Percentiles rank a stretch among this genome's conserved stretches.
These are phyloP conservation scores for Dunckerocampus dactyliophorus DNA, from an alignment of 2,113 vertebrate genomes.

Conservation along the genomic window DNA sequence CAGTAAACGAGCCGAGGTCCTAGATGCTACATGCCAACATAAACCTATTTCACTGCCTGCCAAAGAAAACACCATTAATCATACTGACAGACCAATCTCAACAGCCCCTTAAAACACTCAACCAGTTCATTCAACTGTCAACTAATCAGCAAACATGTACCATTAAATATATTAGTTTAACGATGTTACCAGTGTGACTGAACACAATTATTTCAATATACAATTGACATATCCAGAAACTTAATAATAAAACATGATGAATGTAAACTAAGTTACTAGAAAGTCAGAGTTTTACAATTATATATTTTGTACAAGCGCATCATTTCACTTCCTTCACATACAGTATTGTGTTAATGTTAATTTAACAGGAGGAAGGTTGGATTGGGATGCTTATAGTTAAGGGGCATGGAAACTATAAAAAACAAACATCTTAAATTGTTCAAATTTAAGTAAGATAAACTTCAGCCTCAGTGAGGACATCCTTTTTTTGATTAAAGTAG, in stretches of 20 bases:
- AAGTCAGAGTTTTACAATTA: not conserved
- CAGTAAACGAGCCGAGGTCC: slow-evolving; percentile 26
- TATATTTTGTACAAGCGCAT: slow-evolving; percentile 1
- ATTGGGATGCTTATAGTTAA: not conserved
- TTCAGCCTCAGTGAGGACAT: slow-evolving; percentile 77
- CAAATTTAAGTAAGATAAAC: slow-evolving; percentile 64
- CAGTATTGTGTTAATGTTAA: too few species aligned
- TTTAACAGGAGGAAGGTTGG: not conserved
- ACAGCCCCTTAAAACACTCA: slow-evolving; percentile 8
- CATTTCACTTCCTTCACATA: slow-evolving; percentile 3
- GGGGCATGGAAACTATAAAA: slow-evolving; percentile 1
- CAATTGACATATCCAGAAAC: too few species aligned
- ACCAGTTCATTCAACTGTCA: not conserved
- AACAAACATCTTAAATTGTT: slow-evolving; percentile 1
- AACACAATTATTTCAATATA: not conserved
- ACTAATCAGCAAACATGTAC: not conserved
- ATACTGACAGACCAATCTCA: slow-evolving; percentile 31
- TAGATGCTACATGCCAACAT: not conserved
- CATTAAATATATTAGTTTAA: not conserved
- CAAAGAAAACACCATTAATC: slow-evolving; percentile 44
- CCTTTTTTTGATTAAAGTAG: slow-evolving; percentile 88
- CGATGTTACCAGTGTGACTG: not conserved
- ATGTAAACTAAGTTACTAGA: not conserved
- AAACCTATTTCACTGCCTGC: slow-evolving; percentile 7
- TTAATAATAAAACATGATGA: not conserved